Evolutionary conservation across 2,113 vertebrate species (phyloP).

Genomic region (Sisor rabdophorus): DNA sequence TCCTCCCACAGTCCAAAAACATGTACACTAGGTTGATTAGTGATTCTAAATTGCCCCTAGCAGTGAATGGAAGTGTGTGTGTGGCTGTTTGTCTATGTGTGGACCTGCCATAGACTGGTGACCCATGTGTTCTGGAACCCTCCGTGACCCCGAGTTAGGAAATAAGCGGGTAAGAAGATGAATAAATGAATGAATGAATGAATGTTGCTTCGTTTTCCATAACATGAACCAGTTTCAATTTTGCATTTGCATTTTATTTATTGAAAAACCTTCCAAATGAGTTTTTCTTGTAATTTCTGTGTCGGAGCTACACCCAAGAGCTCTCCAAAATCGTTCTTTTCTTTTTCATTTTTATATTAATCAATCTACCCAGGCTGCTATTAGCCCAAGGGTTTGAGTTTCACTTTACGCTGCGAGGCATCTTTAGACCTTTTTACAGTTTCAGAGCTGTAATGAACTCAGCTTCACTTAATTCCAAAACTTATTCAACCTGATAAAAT

Average conservation of each 20-base stretch:
- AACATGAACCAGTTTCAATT: too few species aligned
- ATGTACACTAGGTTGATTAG: too few species aligned
- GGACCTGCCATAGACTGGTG: too few species aligned
- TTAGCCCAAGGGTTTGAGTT: neutral
- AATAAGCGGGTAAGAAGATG: too few species aligned
- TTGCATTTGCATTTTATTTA: neutral
- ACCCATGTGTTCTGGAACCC: too few species aligned
- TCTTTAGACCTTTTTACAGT: neutral
- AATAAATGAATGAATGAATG: too few species aligned
- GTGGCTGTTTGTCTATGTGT: too few species aligned
- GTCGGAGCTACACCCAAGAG: neutral
- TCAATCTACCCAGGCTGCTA: neutral
- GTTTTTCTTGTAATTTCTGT: neutral
- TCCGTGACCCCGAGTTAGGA: too few species aligned
- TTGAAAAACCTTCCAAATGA: neutral
- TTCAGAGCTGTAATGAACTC: neutral
- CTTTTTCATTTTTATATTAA: neutral
- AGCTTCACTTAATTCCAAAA: neutral
- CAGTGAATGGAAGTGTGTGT: too few species aligned
- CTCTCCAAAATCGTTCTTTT: neutral
- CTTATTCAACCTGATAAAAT: conserved; percentile 13
- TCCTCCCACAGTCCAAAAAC: too few species aligned
- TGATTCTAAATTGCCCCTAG: too few species aligned
- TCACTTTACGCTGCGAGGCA: neutral
- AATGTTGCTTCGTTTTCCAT: neutral